Conservation (phyloP, 2,797 vertebrate genomes). For the Poeciliopsis paucimaculata region DNA sequence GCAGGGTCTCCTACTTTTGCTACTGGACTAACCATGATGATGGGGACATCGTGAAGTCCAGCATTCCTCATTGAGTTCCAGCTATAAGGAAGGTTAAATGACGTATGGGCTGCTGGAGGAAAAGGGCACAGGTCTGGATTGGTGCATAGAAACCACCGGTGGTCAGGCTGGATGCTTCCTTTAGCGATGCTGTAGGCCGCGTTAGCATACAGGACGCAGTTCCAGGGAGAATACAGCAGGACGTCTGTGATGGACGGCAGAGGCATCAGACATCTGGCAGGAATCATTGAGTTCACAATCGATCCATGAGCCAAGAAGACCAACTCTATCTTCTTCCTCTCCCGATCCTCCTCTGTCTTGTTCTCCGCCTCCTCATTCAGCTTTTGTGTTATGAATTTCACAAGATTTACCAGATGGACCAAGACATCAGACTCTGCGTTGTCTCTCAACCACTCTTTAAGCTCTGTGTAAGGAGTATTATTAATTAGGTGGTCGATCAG, state of each 20-base stretch:
- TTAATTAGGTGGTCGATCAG: not conserved
- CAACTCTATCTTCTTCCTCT: not conserved
- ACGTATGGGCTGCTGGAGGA: not conserved
- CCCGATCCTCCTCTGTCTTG: not conserved
- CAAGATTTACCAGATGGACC: not conserved
- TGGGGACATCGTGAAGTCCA: not conserved
- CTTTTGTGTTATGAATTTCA: not conserved
- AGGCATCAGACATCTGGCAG: slow-evolving; percentile 3
- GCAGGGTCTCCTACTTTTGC: not conserved
- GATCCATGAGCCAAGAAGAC: slow-evolving; percentile 9
- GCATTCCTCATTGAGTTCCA: not conserved
- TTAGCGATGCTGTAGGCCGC: slow-evolving; percentile 6
- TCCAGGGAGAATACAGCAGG: slow-evolving; percentile 11
- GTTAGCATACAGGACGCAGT: not conserved
- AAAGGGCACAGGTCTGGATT: not conserved
- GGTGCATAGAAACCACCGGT: not conserved
- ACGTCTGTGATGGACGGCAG: not conserved
- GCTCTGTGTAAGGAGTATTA: not conserved
- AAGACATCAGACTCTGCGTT: not conserved
- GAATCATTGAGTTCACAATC: not conserved
- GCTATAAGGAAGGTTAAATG: not conserved
- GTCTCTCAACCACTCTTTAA: slow-evolving; percentile 2
- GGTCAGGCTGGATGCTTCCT: not conserved
- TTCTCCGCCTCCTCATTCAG: not conserved
- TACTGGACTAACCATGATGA: not conserved